Evolutionary conservation across 1,140 invertebrate genomes (phyloP).

Genomic region (Calycopis cecrops): DNA sequence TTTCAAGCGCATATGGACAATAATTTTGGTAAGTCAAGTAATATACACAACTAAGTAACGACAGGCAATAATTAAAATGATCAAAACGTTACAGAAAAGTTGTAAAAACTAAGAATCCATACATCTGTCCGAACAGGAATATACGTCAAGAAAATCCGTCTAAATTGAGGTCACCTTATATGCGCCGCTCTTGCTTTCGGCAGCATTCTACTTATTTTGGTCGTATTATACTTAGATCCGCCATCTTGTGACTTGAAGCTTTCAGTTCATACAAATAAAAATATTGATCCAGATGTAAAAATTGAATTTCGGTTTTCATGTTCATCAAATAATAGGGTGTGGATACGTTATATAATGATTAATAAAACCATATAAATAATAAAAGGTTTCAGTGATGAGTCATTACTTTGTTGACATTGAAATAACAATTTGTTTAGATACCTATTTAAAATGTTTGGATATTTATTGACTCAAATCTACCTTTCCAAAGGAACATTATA

Average conservation of each 20-base stretch:
- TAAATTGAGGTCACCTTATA: conserved; percentile 53
- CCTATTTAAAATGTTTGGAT: too few species aligned
- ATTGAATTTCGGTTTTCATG: conserved; percentile 12
- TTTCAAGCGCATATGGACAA: conserved; percentile 48
- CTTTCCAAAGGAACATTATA: too few species aligned
- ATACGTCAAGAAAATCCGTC: conserved; percentile 41
- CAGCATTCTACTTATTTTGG: conserved; percentile 41
- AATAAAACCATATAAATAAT: too few species aligned
- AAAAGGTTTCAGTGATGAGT: background rate
- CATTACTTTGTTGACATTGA: conserved; percentile 11
- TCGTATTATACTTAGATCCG: conserved; percentile 49
- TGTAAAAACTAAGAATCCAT: conserved; percentile 56
- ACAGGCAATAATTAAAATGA: conserved; percentile 30
- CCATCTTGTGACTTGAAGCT: conserved; percentile 62
- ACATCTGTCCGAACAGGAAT: conserved; percentile 67
- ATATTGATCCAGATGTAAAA: conserved; percentile 62
- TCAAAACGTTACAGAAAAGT: conserved; percentile 40
- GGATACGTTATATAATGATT: too few species aligned
- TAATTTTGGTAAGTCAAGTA: conserved; percentile 53
- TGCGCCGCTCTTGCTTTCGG: conserved; percentile 41
- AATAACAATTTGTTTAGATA: background rate
- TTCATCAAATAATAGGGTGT: too few species aligned
- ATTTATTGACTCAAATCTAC: too few species aligned
- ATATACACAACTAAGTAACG: conserved; percentile 27
- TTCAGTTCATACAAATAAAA: conserved; percentile 65